These are phyloP conservation scores for Popillia japonica DNA, from an alignment of 1,140 invertebrate species.

Conservation along the genomic window DNA sequence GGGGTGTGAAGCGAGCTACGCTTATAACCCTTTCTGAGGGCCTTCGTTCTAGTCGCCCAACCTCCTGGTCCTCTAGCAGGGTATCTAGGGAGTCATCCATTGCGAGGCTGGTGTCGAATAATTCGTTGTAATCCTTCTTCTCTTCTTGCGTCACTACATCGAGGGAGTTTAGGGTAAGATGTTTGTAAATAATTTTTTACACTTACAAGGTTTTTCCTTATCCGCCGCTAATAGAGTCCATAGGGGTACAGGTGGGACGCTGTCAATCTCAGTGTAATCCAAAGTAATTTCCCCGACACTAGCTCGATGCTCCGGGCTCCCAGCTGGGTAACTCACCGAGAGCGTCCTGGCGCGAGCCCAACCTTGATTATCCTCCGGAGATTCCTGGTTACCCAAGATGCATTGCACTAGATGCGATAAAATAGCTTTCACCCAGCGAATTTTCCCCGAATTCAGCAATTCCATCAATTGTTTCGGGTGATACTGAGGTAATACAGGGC, in stretches of 20 bases:
- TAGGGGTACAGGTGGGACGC: conserved; percentile 94
- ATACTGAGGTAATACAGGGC: conserved; percentile 98
- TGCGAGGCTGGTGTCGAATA: conserved; percentile 81
- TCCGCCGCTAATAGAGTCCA: conserved; percentile 96
- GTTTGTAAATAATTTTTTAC: not conserved
- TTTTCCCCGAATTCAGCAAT: conserved; percentile 97
- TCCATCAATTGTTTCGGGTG: conserved; percentile 99
- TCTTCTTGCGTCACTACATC: conserved; percentile 55
- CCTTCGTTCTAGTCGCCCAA: conserved; percentile 65
- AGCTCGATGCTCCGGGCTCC: conserved; percentile 61
- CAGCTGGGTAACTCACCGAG: conserved; percentile 83
- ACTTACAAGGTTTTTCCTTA: conserved; percentile 72
- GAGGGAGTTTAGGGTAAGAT: not conserved
- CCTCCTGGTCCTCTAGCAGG: conserved; percentile 72
- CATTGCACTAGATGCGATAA: conserved; percentile 92
- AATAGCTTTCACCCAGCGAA: conserved; percentile 97
- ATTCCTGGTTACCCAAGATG: conserved; percentile 71
- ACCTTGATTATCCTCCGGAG: conserved; percentile 63
- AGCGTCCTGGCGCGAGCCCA: conserved; percentile 89
- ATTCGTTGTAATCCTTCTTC: conserved; percentile 80
- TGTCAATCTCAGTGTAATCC: conserved; percentile 96
- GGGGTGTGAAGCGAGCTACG: conserved; percentile 82
- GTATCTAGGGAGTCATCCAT: conserved; percentile 86
- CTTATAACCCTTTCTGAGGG: conserved; percentile 61
- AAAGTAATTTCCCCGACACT: conserved; percentile 71